A percentile compares a stretch with the other conserved stretches of the same genome.
Evolutionary conservation across 2,113 vertebrate genomes (phyloP).

Genomic region (Apodemus speciosus): DNA sequence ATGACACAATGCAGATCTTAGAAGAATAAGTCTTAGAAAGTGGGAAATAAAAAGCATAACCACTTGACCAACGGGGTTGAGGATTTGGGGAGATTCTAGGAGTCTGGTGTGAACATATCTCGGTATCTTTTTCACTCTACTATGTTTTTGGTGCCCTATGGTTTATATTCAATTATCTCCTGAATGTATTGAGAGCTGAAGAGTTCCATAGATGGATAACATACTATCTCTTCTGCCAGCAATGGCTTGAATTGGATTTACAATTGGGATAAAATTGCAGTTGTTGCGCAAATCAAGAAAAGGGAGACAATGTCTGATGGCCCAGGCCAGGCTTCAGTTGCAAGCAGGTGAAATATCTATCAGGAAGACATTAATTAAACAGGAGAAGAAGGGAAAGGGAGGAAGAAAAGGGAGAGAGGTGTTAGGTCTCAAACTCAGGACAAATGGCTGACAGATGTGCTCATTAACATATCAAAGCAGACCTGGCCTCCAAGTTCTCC

Average conservation of each 20-base stretch:
- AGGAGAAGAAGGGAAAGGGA: not conserved
- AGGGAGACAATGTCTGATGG: not conserved
- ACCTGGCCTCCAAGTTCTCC: not conserved
- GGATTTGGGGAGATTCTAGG: not conserved
- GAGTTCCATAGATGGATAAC: not conserved
- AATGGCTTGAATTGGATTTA: conserved; percentile 50
- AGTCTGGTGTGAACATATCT: conserved; percentile 9
- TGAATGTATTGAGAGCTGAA: not conserved
- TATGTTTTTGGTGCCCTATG: not conserved
- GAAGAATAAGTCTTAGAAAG: conserved; percentile 19
- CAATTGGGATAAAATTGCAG: conserved; percentile 37
- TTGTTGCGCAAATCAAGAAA: conserved; percentile 41
- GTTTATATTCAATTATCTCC: conserved; percentile 56
- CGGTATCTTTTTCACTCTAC: conserved; percentile 11
- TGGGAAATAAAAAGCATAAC: conserved; percentile 8
- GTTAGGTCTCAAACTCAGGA: not conserved
- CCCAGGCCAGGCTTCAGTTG: not conserved
- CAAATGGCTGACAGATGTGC: not conserved
- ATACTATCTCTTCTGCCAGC: conserved; percentile 25
- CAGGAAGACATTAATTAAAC: conserved; percentile 41
- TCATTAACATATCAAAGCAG: not conserved
- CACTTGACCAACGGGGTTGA: not conserved
- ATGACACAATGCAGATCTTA: not conserved
- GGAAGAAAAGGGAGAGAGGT: not conserved
- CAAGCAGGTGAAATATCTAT: not conserved